Conservation (phyloP, 2,113 vertebrate species). For the Cettia cetti region DNA sequence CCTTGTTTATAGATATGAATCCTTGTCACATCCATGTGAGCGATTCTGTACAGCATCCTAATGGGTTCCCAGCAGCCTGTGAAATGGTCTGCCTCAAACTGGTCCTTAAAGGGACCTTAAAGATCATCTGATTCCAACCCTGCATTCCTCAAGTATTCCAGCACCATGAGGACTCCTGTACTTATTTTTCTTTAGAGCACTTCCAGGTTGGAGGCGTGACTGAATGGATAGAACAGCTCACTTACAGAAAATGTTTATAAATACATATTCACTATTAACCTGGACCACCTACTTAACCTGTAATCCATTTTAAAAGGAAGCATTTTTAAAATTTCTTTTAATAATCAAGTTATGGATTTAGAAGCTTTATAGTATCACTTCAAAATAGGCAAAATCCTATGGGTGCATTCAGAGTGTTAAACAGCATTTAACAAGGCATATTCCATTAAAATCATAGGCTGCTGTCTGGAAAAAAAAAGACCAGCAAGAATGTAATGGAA, state of each 20-base stretch:
- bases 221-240: neutral
- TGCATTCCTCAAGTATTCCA: neutral
- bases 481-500: neutral
- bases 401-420: neutral
- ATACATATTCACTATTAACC: neutral
- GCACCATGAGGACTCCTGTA: neutral
- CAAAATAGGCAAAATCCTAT: neutral
- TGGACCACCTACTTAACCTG: neutral
- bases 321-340: neutral
- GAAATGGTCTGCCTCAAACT: neutral
- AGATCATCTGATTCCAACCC: neutral
- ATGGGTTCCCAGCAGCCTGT: neutral
- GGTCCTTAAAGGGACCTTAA: neutral
- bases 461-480: neutral
- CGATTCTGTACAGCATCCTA: neutral
- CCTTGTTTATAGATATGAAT: neutral
- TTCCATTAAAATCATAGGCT: neutral
- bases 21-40: neutral
- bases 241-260: neutral
- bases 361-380: neutral
- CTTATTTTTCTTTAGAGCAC: neutral
- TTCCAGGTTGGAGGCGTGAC: neutral
- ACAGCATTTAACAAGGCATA: conserved; percentile 12
- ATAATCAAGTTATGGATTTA: neutral
- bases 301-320: neutral